Evolutionary conservation across 2,113 vertebrate genomes (phyloP).

Genomic region (Bucco capensis): DNA sequence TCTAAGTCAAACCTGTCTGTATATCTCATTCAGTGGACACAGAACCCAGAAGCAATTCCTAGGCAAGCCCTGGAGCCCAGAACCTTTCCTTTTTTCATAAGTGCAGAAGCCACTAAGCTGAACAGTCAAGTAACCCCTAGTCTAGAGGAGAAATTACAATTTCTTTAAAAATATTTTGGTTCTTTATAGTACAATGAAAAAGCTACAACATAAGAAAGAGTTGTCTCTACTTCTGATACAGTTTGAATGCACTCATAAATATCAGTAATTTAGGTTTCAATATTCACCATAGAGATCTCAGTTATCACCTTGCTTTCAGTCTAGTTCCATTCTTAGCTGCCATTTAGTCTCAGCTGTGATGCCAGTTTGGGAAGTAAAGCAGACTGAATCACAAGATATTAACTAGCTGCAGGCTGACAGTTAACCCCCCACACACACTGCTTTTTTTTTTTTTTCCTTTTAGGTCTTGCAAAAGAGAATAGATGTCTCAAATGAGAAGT

Average conservation of each 20-base stretch:
- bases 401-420: neutral
- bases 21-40: neutral
- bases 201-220: neutral
- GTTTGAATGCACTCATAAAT: neutral
- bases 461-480: neutral
- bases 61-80: neutral
- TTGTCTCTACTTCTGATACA: neutral
- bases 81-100: neutral
- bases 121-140: neutral
- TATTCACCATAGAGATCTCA: neutral
- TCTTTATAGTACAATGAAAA: neutral
- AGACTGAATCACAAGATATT: neutral
- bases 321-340: neutral
- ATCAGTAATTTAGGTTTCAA: neutral
- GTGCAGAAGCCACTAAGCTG: neutral
- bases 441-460: rapidly evolving
- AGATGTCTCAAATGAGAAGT: neutral
- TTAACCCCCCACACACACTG: rapidly evolving
- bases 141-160: neutral
- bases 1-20: neutral
- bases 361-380: neutral
- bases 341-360: neutral
- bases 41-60: neutral
- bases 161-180: neutral
- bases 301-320: neutral